Percentiles rank a stretch among this genome's conserved stretches.
These are phyloP conservation scores for Andrena trimmerana DNA, from an alignment of 2,888 invertebrate genomes.

Conservation along the genomic window DNA sequence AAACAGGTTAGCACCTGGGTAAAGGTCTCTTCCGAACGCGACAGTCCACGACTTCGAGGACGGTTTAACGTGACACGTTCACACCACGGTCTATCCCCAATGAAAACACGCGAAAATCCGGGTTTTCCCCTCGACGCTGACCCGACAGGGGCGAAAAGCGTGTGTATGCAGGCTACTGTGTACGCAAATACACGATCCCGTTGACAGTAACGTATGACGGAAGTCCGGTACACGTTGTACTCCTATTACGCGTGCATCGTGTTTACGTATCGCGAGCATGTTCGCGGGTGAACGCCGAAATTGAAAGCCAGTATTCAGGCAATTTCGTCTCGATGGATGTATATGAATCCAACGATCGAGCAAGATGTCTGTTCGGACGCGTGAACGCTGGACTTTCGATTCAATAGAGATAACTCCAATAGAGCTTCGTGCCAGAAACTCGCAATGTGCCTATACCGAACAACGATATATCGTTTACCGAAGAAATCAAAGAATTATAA, in stretches of 20 bases:
- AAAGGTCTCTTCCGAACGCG: background rate
- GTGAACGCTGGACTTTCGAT: background rate
- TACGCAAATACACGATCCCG: slow-evolving; percentile 48
- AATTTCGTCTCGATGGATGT: slow-evolving; percentile 40
- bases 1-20: slow-evolving; percentile 4
- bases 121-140: slow-evolving; percentile 8
- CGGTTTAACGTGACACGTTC: slow-evolving; percentile 45
- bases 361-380: slow-evolving; percentile 40
- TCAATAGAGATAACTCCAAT: background rate
- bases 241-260: slow-evolving; percentile 52
- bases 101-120: slow-evolving; percentile 56
- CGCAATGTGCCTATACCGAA: too few relatives aligned
- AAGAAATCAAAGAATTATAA: too few relatives aligned
- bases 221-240: slow-evolving; percentile 63
- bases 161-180: background rate
- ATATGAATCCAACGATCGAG: slow-evolving; percentile 17
- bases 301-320: slow-evolving; percentile 50
- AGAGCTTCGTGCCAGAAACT: too few relatives aligned
- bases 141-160: slow-evolving; percentile 31
- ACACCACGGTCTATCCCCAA: slow-evolving; percentile 35
- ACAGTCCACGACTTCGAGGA: slow-evolving; percentile 23
- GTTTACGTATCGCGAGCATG: slow-evolving; percentile 47
- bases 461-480: too few relatives aligned
- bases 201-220: slow-evolving; percentile 67
- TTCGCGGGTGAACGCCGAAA: slow-evolving; percentile 49